Evolutionary conservation across 1,140 invertebrate species (phyloP), one percentile per base, ranked within the genome.

Genomic region (Procambarus virginalis): DNA sequence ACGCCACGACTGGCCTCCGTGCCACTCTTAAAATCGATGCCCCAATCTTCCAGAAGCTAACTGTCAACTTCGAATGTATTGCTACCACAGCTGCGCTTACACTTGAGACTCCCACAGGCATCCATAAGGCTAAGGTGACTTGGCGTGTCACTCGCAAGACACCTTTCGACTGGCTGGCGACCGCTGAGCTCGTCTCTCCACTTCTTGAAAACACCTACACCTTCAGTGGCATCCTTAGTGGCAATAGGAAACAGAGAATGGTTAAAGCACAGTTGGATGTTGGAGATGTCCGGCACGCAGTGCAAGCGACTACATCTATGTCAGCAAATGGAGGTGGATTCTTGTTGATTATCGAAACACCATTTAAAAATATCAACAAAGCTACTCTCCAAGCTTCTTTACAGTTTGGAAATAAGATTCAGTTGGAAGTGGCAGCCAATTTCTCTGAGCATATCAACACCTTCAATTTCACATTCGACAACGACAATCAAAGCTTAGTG

Each of bases 321-420:
- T 12, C 22, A 3, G 22, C 58, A 9, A 22, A 84, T 51, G 68
- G n/a, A 22, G 83, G 78, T 22, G 73, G 64, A 20, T 46, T 91
- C 5, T 64, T 75, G 34, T 20, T 86, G 8, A 70, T 55, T 22
- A 70, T 89, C 17, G 81, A 91, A 8, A 91, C 91, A 10, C 75
- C 82, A 6, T 77, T 75, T 58, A 48, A 60, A 51, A 84, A 89
- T 78, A 81, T 91, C 58, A 85, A 89, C 20, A 89, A 86, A 75
- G 82, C 49, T 55, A 73, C 68, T 14, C 34, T 91, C 3, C n/a
- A 58, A 51, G 87, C 83, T 8, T 85, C 84, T 49, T 73, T 91
- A 14, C 51, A 70, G 17, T 58, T 91, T 58, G 49, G 17, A n/a
- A 76, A 85, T 45, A 73, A 76, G 3, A 34, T 68, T 60, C 55